Percentiles rank a stretch among this genome's conserved stretches.
phyloP scores from a whole-genome alignment of 2,113 vertebrate genomes.

The Tachycineta bicolor region DNA sequence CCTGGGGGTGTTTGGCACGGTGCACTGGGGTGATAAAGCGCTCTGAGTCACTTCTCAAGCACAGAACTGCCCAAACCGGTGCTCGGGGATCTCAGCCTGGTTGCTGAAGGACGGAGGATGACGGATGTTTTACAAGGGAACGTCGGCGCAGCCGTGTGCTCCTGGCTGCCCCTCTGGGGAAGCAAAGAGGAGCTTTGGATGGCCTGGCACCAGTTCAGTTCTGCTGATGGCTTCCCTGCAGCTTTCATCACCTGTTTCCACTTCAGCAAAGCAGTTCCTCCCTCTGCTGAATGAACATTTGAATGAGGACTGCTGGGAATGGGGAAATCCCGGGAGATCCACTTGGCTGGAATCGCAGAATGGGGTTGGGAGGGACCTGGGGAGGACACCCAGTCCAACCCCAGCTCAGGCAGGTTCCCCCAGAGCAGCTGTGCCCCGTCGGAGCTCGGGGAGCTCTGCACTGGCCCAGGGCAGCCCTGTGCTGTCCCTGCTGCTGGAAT shows the following conservation, averaged over 20 bases:
- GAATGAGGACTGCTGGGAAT: not conserved
- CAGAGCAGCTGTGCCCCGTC: not conserved
- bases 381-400: accelerated
- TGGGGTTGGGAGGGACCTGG: not conserved
- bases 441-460: not conserved
- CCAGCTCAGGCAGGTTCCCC: not conserved
- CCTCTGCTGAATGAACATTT: not conserved
- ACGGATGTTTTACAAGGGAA: not conserved
- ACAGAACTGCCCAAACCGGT: not conserved
- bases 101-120: not conserved
- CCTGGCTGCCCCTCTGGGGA: not conserved
- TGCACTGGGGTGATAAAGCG: not conserved
- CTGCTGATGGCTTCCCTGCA: not conserved
- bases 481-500: not conserved
- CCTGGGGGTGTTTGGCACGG: not conserved
- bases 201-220: not conserved
- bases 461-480: not conserved
- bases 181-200: not conserved
- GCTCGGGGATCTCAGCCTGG: not conserved
- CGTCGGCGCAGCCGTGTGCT: accelerated
- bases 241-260: not conserved
- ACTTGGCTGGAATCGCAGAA: not conserved
- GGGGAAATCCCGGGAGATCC: not conserved
- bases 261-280: not conserved
- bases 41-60: conserved; percentile 46